Base-by-base conservation (phyloP, 2,888 invertebrate genomes). In the Agrochola litura region DNA sequence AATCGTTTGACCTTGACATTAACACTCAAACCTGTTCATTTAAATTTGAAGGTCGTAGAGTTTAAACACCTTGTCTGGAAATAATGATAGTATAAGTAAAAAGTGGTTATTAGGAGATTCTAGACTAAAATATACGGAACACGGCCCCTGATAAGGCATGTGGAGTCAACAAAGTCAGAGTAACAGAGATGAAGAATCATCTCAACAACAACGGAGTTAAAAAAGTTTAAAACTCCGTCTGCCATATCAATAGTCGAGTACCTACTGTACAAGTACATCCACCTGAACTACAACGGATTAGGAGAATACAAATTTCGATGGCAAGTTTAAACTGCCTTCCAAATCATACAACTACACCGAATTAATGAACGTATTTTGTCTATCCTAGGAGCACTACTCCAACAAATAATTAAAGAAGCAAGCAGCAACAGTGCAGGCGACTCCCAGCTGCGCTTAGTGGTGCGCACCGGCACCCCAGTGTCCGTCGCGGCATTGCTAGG, bases 401-500 rank as follows among this genome's bases (percentile, higher is more conserved):
- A 97, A 65, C 97, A 97, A 87, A 97, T 97, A 82, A 94, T 97
- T 68, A 94, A 94, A 16, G 97, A 97, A 86, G 95, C 96, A 0
- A 95, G 96, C 90, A 89, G 95, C 1, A 95, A 91, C 72, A 93
- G 91, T 0, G 76, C 79, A 9, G 91, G 92, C 3, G 81, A 86
- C 3, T 88, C 91, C 0, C 91, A 86, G 0, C 92, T 94, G 0
- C 97, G 96, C 63, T 91, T 97, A 69, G 95, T 96, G 76, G 95
- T 97, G 49, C 97, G 97, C 67, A 97, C 97, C 41, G 97, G 97
- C n/a, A 97, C 98, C 81, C 97, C 98, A 19, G 97, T 97, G 9
- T 97, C 97, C 0, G 96, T 98, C 1, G 97, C 97, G 2, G 97
- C 97, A 6, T 82, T 98, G 65, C 91, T 98, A 9, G 94, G 95